Evolutionary conservation across 2,113 vertebrate species (phyloP).

Genomic region (Malaclemys terrapin): DNA sequence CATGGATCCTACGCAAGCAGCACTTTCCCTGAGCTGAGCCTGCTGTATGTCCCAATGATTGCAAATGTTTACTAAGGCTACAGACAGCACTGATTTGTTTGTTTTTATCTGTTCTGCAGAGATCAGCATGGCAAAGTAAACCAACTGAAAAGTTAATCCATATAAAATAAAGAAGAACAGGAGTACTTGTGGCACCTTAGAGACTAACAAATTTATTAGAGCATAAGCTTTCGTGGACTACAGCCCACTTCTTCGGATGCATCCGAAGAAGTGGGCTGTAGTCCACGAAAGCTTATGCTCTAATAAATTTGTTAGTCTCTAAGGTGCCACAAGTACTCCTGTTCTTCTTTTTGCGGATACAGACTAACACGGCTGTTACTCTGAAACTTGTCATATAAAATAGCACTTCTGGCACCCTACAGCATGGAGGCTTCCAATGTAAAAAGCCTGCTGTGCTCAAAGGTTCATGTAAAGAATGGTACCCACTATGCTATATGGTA

Average conservation of each 20-base stretch:
- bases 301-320: too few species aligned
- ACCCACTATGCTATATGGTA: fast-evolving
- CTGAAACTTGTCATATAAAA: too few species aligned
- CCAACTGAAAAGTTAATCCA: neutral
- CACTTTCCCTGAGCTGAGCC: neutral
- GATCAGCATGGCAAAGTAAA: neutral
- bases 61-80: fast-evolving
- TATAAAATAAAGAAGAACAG: too few species aligned
- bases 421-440: fast-evolving
- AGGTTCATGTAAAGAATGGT: fast-evolving
- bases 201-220: too few species aligned
- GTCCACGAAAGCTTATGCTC: too few species aligned
- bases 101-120: neutral
- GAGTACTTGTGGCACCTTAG: too few species aligned
- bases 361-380: too few species aligned
- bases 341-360: too few species aligned
- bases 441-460: fast-evolving
- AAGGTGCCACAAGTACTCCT: too few species aligned
- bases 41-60: neutral
- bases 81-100: fast-evolving
- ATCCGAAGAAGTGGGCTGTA: too few species aligned
- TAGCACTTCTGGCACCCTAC: neutral
- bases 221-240: too few species aligned
- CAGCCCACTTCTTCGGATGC: too few species aligned
- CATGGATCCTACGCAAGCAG: neutral